Base-by-base conservation (phyloP, 2,113 vertebrate species). In the Paedocypris sp. region DNA sequence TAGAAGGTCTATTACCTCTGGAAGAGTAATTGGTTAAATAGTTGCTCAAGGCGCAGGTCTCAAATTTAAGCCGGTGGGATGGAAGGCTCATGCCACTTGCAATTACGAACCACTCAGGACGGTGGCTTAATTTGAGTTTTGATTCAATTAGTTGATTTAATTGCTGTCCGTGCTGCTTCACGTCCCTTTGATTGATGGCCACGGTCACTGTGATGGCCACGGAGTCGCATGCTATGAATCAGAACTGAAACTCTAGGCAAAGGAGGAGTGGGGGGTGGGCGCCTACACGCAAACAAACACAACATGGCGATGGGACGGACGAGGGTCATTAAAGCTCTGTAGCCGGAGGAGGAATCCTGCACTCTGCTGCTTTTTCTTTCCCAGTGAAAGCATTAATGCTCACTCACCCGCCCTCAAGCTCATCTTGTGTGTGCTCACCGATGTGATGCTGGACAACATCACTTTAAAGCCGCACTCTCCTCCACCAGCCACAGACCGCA, bases 61-160 rank as follows among this genome's bases (percentile, higher is more conserved):
- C 18, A 64, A 52, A 62, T 51, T 45, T 62, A 45, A 53, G 45
- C 36, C 18, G 53, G 62, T 53, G 31, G 51, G 57, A 64, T 50
- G 49, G 49, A 72, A 56, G 38, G 49, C 52, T 65, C 50, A 46
- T 65, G 70, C 62, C 70, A 65, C 62, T 68, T 71, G 50, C 59
- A 62, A 66, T 66, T 66, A 66, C 56, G 49, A 58, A 62, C 60
- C 69, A 49, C 64, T 62, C 32, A 41, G 58, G 47, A 60, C 52
- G 51, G 62, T 62, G 66, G 57, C 38, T 60, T 62, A 45, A 68
- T 66, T 62, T 65, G 62, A 50, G 46, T 60, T 64, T 56, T 52
- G 62, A 65, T 68, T 65, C 46, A 53, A 65, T 68, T 65, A 72
- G 50, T 35, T 54, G 49, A 56, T 60, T 49, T 67, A 66, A 68